These are phyloP conservation scores for Allacma fusca DNA, from an alignment of 2,888 invertebrate species.

Conservation along the genomic window DNA sequence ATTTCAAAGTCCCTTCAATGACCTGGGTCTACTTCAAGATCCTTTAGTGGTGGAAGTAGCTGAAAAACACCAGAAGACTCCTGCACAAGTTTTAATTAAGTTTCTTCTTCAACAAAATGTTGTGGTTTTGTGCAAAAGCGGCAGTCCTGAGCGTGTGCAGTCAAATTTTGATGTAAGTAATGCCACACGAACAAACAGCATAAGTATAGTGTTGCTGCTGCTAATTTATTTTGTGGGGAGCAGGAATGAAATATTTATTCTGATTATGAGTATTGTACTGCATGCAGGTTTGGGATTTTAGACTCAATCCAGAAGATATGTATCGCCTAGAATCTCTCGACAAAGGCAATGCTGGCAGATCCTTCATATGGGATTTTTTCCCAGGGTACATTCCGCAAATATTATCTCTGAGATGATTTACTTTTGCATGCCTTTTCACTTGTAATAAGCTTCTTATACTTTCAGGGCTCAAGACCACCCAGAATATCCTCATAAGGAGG, in stretches of 20 bases:
- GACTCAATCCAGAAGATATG: neutral
- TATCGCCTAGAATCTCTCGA: neutral
- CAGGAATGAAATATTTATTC: too few species aligned
- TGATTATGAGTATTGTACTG: too few species aligned
- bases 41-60: neutral
- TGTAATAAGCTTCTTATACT: too few species aligned
- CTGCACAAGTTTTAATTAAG: neutral
- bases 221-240: too few species aligned
- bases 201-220: too few species aligned
- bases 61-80: neutral
- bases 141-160: neutral
- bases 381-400: too few species aligned
- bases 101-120: neutral
- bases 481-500: neutral
- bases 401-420: too few species aligned
- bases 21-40: slow-evolving; percentile 3
- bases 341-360: neutral
- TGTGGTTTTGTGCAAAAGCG: neutral
- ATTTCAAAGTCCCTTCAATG: too few species aligned
- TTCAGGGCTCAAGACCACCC: neutral
- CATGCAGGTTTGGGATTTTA: neutral
- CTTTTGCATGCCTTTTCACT: too few species aligned
- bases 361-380: neutral
- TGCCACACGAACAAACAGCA: too few species aligned
- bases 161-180: neutral